These are phyloP conservation scores for Sardinella longiceps DNA, from an alignment of 2,797 vertebrate species.

Conservation along the genomic window DNA sequence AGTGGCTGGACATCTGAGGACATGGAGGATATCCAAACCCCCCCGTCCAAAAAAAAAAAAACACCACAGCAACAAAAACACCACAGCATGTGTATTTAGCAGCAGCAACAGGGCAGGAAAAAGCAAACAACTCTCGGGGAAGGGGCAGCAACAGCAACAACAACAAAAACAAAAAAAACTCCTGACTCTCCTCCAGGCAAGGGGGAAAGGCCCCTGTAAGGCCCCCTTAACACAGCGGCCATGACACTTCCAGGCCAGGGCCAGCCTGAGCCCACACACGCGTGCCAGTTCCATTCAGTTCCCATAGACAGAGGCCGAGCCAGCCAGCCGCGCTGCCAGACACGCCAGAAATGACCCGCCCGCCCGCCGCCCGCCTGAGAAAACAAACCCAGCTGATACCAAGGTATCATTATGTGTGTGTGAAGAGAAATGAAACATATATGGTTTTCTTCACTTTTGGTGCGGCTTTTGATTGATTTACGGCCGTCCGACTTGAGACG, in stretches of 20 bases:
- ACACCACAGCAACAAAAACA: constrained; percentile 39
- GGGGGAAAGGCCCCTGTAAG: constrained; percentile 8
- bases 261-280: background rate
- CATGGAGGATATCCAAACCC: constrained; percentile 58
- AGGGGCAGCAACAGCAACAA: constrained; percentile 61
- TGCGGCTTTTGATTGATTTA: constrained; percentile 49
- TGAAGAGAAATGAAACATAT: constrained; percentile 22
- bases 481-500: constrained; percentile 39
- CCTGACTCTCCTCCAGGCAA: background rate
- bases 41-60: constrained; percentile 23
- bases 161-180: too few species aligned
- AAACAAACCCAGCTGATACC: constrained; percentile 25
- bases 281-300: constrained; percentile 21
- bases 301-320: background rate
- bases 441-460: constrained; percentile 30
- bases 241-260: constrained; percentile 11
- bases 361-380: background rate
- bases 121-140: constrained; percentile 60
- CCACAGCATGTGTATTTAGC: constrained; percentile 67
- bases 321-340: background rate
- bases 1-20: constrained; percentile 60
- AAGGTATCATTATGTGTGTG: constrained; percentile 15
- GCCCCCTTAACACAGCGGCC: constrained; percentile 25
- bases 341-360: background rate
- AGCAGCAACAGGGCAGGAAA: constrained; percentile 65